Evolutionary conservation across 2,888 invertebrate species (phyloP).

Genomic region (Drosophila paramelanica): DNA sequence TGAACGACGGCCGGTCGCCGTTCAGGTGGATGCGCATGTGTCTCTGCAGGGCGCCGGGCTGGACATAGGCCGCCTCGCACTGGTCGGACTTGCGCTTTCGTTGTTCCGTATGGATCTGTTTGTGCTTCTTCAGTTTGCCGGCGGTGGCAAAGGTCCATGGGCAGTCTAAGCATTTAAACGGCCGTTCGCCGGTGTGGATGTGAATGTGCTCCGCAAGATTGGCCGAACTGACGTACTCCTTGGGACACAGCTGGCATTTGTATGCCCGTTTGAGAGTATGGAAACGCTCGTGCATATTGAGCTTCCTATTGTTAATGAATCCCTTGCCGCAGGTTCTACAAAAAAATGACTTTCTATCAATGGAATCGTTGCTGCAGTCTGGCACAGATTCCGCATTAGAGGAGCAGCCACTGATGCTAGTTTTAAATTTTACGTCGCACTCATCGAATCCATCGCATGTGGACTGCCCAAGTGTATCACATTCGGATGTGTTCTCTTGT

Average conservation of each 20-base stretch:
- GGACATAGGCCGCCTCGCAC: constrained; percentile 38
- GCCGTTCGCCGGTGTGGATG: constrained; percentile 86
- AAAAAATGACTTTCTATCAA: constrained; percentile 84
- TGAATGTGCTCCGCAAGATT: constrained; percentile 86
- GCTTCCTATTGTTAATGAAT: constrained; percentile 84
- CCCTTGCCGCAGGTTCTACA: constrained; percentile 84
- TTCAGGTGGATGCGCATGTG: constrained; percentile 30
- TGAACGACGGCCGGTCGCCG: constrained; percentile 24
- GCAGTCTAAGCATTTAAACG: constrained; percentile 86
- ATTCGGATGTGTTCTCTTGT: not conserved
- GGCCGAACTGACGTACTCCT: constrained; percentile 36
- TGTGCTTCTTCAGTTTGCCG: constrained; percentile 37
- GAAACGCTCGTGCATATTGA: constrained; percentile 28
- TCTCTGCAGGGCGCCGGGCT: constrained; percentile 29
- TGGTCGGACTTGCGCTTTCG: constrained; percentile 36
- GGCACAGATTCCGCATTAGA: not conserved
- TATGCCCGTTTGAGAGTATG: constrained; percentile 25
- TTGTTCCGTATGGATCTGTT: constrained; percentile 32
- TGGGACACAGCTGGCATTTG: constrained; percentile 34
- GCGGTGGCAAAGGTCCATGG: constrained; percentile 69
- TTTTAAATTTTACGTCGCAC: constrained; percentile 22
- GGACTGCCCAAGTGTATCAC: not conserved
- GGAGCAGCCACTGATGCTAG: not conserved
- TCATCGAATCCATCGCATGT: constrained; percentile 1
- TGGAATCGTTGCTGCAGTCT: not conserved